phyloP scores from a whole-genome alignment of 2,797 vertebrate species.

The Malurus leucopterus region DNA sequence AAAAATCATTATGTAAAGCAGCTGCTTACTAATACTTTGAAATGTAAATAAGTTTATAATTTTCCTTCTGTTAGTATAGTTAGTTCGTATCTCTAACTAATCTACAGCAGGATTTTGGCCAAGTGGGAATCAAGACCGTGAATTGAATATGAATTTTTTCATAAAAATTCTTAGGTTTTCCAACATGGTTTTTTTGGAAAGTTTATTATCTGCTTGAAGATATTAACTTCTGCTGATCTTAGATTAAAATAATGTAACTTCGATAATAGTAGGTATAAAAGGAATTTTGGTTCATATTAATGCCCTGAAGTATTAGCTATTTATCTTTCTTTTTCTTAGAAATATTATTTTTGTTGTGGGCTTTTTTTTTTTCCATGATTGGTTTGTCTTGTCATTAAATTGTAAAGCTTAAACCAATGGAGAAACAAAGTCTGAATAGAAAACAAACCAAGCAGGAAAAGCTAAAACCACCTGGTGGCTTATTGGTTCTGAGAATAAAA shows the following conservation, averaged over 20 bases:
- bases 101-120: not conserved
- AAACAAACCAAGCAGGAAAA: not conserved
- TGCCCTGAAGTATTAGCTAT: not conserved
- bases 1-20: not conserved
- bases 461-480: not conserved
- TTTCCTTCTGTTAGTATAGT: not conserved
- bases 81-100: not conserved
- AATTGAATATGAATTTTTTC: not conserved
- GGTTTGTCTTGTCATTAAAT: not conserved
- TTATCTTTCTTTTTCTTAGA: not conserved
- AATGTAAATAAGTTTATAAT: not conserved
- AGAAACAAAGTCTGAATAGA: not conserved
- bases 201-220: not conserved
- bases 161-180: not conserved
- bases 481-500: not conserved
- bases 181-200: not conserved
- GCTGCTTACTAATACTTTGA: not conserved
- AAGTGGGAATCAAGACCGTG: not conserved
- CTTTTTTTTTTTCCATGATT: not conserved
- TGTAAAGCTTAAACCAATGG: not conserved
- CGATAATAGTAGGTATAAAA: not conserved
- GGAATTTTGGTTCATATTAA: not conserved
- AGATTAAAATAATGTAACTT: not conserved
- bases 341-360: not conserved
- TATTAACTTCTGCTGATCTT: not conserved